A percentile compares a stretch with the other conserved stretches of the same genome.
phyloP scores from a whole-genome alignment of 53 echinoderm and acorn worm genomes.

The Paelopatides confundens region DNA sequence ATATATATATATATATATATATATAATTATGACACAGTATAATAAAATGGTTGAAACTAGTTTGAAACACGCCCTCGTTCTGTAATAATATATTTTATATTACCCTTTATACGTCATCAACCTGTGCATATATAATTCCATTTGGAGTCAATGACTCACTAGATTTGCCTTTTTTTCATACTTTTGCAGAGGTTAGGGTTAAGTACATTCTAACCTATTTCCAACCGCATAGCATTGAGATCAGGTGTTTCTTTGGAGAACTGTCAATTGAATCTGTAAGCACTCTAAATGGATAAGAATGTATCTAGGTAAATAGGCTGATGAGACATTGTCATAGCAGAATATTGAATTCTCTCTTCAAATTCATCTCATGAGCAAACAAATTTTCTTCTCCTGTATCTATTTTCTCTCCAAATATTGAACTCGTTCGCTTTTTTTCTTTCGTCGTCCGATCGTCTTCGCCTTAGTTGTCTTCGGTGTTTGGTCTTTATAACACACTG shows the following conservation, averaged over 20 bases:
- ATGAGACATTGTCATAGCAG: constrained; percentile 2
- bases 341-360: constrained; percentile 34
- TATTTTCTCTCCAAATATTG: constrained; percentile 32
- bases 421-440: constrained; percentile 23
- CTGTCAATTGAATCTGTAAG: constrained; percentile 27
- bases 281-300: constrained; percentile 29
- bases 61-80: not conserved
- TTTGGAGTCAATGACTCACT: not conserved
- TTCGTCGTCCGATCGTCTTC: not conserved
- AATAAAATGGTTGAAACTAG: no score
- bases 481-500: constrained; percentile 20
- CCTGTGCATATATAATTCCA: not conserved
- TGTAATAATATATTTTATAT: not conserved
- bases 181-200: constrained; percentile 4
- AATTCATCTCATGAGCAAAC: constrained; percentile 45
- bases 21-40: no score
- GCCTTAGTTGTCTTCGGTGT: not conserved
- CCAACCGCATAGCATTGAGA: not conserved
- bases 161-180: not conserved
- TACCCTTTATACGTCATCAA: not conserved
- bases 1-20: no score
- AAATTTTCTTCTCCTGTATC: constrained; percentile 25
- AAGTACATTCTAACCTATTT: constrained; percentile 12
- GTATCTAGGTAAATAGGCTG: constrained; percentile 41
- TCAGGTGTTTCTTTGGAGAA: not conserved